Conservation (phyloP, 92 coral and sea anemone species). For the Parazoanthus atlanticus region DNA sequence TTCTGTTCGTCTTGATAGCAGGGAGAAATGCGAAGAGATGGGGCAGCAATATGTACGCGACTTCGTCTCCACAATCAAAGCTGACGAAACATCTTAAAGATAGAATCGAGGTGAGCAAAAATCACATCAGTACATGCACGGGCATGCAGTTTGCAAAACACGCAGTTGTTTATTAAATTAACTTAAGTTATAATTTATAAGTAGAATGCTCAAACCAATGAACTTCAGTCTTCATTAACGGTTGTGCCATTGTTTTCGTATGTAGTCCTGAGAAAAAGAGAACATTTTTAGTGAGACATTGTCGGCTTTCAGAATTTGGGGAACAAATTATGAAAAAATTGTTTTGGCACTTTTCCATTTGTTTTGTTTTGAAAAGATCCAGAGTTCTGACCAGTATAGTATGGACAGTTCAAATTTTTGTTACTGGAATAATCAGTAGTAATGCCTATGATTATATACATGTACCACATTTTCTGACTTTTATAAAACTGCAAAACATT, state of each 20-base stretch:
- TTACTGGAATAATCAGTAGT: too few relatives aligned
- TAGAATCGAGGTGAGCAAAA: conserved; percentile 41
- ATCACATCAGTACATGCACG: neutral
- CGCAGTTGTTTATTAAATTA: neutral
- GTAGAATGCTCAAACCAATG: neutral
- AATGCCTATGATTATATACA: too few relatives aligned
- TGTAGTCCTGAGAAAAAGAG: too few relatives aligned
- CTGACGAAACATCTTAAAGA: conserved; percentile 34
- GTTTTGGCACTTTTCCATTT: too few relatives aligned
- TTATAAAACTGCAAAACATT: neutral
- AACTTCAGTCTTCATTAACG: neutral
- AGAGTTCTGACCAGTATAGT: neutral
- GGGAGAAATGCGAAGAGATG: neutral
- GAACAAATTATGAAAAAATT: too few relatives aligned
- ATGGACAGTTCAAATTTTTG: too few relatives aligned
- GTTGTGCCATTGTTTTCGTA: neutral
- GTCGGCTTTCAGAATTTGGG: too few relatives aligned
- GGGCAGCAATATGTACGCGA: conserved; percentile 17
- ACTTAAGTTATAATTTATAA: neutral
- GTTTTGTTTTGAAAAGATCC: too few relatives aligned
- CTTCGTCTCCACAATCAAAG: conserved; percentile 37
- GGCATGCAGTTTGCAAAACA: too few relatives aligned
- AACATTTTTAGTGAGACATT: too few relatives aligned
- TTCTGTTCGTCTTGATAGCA: neutral
- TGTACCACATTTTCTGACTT: neutral